Base-by-base conservation (phyloP, 1,140 invertebrate species). In the Homalodisca vitripennis region DNA sequence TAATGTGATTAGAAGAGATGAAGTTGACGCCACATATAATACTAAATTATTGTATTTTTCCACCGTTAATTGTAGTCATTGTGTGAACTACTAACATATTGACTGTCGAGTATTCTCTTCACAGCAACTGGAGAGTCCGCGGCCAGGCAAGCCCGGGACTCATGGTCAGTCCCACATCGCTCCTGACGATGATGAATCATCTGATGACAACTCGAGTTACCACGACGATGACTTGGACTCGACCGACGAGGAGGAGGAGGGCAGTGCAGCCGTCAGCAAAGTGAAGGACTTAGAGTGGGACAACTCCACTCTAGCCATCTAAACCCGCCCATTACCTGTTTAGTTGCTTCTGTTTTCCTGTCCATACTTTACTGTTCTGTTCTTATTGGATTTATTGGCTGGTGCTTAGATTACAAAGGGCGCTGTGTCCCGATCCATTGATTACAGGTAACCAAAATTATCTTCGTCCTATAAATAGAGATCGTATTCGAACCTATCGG, bases 261-360 rank as follows among this genome's bases (percentile, higher is more conserved):
- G 81, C 51, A 77, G 77, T 67, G 69, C 71, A 27, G 77, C 77
- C 22, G 69, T 71, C 17, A 79, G 77, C 22, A 79, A 80, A 70
- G 75, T 77, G 14, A 79, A 79, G 69, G 78, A 77, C 31, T 77
- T 88, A 47, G 87, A 88, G 74, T 88, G 87, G 87, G 87, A 88
- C 78, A 84, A 88, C 77, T 87, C 86, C 53, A 85, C 81, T 57
- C 79, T 86, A 47, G 81, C 82, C 69, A 85, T 84, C 74, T 84
- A 82, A 81, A 74, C 53, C 29, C 30, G n/a, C 32, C 32, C 32
- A 20, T 3, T 22, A 2, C n/a, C n/a, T n/a, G n/a, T n/a, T 68
- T 41, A 34, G 24, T 30, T 41, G 27, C 55, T 47, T 41, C 67
- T 29, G 22, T 51, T 24, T 48, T 2, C 55, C 32, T 32, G 10